Percentiles rank a stretch among this genome's conserved stretches.
These are phyloP conservation scores for Sebastes wilsoni DNA, from an alignment of 2,797 vertebrate genomes.

Conservation along the genomic window DNA sequence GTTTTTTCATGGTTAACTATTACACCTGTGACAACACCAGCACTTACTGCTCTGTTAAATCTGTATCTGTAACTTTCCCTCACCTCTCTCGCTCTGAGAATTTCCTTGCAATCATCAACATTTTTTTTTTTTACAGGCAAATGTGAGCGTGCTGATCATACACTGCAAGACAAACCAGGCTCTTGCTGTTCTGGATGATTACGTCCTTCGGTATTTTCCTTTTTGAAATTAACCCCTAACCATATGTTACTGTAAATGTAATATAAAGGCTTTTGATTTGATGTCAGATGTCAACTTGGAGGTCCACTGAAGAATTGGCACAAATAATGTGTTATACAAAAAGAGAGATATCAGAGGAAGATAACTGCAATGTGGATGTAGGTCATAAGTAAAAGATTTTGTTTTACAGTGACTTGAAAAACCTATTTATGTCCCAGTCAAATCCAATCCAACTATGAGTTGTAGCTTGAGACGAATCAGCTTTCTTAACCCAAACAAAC, in stretches of 20 bases:
- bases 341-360: background rate
- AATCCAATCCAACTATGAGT: background rate
- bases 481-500: background rate
- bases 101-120: background rate
- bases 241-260: background rate
- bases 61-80: background rate
- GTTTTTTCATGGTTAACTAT: background rate
- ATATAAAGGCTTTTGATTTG: background rate
- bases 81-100: background rate
- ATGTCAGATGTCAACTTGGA: background rate
- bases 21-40: background rate
- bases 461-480: background rate
- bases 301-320: background rate
- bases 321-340: background rate
- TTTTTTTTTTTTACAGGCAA: conserved; percentile 79
- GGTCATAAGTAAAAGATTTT: background rate
- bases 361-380: background rate
- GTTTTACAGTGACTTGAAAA: background rate
- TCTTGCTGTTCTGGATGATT: conserved; percentile 85
- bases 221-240: background rate
- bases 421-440: background rate
- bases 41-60: background rate
- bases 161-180: conserved; percentile 91
- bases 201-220: conserved; percentile 82
- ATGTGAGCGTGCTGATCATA: conserved; percentile 84